Percentiles rank a stretch among this genome's conserved stretches.
Conservation (phyloP, 2,888 invertebrate species). For the Phengaris alcon region DNA sequence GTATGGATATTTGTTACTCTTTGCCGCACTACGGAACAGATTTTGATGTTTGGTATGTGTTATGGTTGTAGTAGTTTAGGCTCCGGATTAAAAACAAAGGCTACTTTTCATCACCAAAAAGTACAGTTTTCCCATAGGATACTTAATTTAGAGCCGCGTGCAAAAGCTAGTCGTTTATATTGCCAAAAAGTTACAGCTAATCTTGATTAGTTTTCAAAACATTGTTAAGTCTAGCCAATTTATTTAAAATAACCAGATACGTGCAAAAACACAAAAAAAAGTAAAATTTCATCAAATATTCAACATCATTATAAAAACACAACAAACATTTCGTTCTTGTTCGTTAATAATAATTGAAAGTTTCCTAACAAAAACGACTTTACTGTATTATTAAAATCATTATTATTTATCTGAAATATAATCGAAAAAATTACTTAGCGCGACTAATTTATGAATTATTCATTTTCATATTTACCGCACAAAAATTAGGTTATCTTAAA, state of each 20-base stretch:
- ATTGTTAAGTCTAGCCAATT: too few relatives aligned
- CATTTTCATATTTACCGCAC: constrained; percentile 11
- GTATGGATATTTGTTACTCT: too few relatives aligned
- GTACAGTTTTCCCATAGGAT: too few relatives aligned
- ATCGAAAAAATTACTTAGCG: constrained; percentile 12
- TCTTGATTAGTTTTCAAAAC: too few relatives aligned
- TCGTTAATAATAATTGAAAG: constrained; percentile 1
- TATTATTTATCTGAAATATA: constrained; percentile 1
- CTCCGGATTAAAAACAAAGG: too few relatives aligned
- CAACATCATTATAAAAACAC: constrained; percentile 1
- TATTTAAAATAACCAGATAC: not conserved
- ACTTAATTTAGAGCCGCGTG: too few relatives aligned
- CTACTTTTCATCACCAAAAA: too few relatives aligned
- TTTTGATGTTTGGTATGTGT: not conserved
- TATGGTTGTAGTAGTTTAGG: too few relatives aligned
- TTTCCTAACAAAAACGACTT: constrained; percentile 1
- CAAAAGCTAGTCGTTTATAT: too few relatives aligned
- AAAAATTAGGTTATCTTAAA: not conserved
- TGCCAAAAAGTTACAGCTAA: too few relatives aligned
- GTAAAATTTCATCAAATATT: not conserved
- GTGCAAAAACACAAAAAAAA: not conserved
- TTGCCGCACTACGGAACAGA: not conserved
- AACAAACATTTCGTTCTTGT: not conserved
- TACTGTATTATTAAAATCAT: not conserved
- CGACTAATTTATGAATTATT: constrained; percentile 25